A percentile compares a stretch with the other conserved stretches of the same genome.
phyloP scores from a whole-genome alignment of 2,113 vertebrate species.

The Perca schrenkii region DNA sequence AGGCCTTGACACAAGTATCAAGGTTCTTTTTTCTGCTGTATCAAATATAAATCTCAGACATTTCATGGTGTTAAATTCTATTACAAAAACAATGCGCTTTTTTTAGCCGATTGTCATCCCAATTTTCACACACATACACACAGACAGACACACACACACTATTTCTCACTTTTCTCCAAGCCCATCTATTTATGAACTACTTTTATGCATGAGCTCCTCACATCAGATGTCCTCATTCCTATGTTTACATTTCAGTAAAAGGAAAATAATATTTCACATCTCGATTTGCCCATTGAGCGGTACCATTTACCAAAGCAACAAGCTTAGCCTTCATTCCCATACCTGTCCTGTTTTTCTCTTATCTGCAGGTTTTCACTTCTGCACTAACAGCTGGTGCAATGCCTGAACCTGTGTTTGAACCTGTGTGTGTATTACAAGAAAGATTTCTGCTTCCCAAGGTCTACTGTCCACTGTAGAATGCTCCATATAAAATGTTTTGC shows the following conservation, averaged over 20 bases:
- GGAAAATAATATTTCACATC: constrained; percentile 1
- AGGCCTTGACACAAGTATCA: constrained; percentile 1
- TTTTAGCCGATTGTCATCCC: neutral
- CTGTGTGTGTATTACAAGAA: neutral
- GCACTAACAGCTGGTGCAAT: neutral
- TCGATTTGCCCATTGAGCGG: neutral
- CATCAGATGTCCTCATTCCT: constrained; percentile 38
- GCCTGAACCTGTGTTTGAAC: neutral
- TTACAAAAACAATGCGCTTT: constrained; percentile 7
- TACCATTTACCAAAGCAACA: neutral
- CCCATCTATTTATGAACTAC: constrained; percentile 35
- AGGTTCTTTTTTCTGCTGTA: neutral
- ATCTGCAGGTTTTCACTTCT: constrained; percentile 12
- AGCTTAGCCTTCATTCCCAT: neutral
- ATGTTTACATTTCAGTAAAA: constrained; percentile 18
- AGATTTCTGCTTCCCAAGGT: neutral
- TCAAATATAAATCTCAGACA: neutral
- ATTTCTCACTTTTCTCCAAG: constrained; percentile 1
- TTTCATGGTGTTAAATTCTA: constrained; percentile 14
- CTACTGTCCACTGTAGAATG: neutral
- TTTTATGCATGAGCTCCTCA: constrained; percentile 26
- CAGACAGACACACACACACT: neutral
- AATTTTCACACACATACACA: neutral
- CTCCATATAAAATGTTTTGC: neutral
- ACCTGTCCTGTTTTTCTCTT: neutral